A percentile compares a stretch with the other conserved stretches of the same genome.
phyloP scores from a whole-genome alignment of 1,140 invertebrate genomes.

The Macrobrachium nipponense region DNA sequence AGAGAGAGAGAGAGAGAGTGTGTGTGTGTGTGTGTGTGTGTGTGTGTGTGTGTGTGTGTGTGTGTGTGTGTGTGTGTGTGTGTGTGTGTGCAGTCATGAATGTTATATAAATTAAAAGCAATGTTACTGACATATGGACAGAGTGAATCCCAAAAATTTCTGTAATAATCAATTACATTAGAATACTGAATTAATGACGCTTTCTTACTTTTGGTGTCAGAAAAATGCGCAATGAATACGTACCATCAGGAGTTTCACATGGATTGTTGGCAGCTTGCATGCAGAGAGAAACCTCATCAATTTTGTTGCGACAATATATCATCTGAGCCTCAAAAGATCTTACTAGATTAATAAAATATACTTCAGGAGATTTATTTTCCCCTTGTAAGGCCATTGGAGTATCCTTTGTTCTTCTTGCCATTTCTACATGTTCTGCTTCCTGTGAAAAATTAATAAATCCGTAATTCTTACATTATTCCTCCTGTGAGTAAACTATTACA shows the following conservation, averaged over 20 bases:
- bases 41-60: too few relatives aligned
- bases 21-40: too few relatives aligned
- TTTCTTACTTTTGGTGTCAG: too few relatives aligned
- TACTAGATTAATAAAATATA: conserved; percentile 48
- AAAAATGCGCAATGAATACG: background rate
- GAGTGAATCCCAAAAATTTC: too few relatives aligned
- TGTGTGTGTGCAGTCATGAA: too few relatives aligned
- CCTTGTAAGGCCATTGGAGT: conserved; percentile 49
- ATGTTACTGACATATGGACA: too few relatives aligned
- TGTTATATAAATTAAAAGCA: background rate
- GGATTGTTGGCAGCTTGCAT: conserved; percentile 55
- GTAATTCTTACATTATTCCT: background rate
- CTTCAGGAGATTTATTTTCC: conserved; percentile 48
- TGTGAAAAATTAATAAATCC: background rate
- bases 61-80: too few relatives aligned
- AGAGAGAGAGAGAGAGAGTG: background rate
- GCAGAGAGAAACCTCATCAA: conserved; percentile 48
- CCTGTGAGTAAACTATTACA: too few relatives aligned
- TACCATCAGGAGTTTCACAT: conserved; percentile 50
- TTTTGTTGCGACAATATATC: conserved; percentile 55
- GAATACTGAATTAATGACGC: too few relatives aligned
- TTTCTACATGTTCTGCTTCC: conserved; percentile 56
- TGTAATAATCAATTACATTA: too few relatives aligned
- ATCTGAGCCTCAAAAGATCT: conserved; percentile 49
- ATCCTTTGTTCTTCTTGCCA: conserved; percentile 50